Evolutionary conservation across 2,888 invertebrate genomes (phyloP), one percentile per base, ranked within the genome.

Genomic region (Esperia sulphurella): DNA sequence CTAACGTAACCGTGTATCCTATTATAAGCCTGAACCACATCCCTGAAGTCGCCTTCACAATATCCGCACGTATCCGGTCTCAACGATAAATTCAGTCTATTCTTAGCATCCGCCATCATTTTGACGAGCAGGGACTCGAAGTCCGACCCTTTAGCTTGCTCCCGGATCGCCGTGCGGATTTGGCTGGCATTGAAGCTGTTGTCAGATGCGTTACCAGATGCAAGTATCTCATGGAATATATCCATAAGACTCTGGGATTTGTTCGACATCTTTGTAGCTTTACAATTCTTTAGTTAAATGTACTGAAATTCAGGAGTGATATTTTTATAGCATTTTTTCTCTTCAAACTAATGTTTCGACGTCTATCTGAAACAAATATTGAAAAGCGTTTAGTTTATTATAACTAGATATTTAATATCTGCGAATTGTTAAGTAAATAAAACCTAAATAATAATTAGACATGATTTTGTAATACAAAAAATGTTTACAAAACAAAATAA

Each of bases 1-100:
- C 96, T 95, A 51, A 95, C 91, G 75, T 95, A 96, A 52, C 96
- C 96, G 75, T 98, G 97, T 47, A 94, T 91, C 35, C 92, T 79
- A 41, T 92, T 92, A 75, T 96, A 96, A 0, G 87, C 85, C 29
- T 90, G 75, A 14, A 94, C 86, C 41, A 94, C 80, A 44, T 92
- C 91, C 50, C 91, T 84, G 46, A 93, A 85, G 43, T 87, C 85
- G 0, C 92, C 92, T 33, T 90, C 91, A 58, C 94, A 94, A 72
- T 93, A 93, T 42, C 86, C 84, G 41, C 89, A 89, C 0, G 72
- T 65, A 28, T 83, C 81, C 1, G 77, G 70, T 33, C 77, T 79
- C 14, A 79, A 60, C 0, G 70, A 67, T 9, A 83, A 53, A 46
- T 82, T 83, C 43, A 86, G 62, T 45, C 71, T 77, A 48, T 54